Evolutionary conservation across 2,888 invertebrate genomes (phyloP), one percentile per base, ranked within the genome.

Genomic region (Norana najaformis): DNA sequence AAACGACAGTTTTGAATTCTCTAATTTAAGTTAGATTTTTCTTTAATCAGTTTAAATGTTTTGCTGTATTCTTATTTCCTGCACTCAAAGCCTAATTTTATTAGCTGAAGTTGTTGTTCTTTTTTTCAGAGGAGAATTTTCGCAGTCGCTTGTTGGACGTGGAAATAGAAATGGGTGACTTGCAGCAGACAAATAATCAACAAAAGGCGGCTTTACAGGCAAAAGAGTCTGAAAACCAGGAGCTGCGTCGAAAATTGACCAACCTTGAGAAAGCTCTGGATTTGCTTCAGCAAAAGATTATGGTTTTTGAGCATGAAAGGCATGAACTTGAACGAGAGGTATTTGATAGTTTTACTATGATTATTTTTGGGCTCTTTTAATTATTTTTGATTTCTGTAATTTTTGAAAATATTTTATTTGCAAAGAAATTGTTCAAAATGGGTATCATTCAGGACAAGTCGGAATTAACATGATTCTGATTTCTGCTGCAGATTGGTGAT

Each of bases 111-210:
- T 23, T 3, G 30, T 18, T 13, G 30, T 8, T 85, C 14, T 36
- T 8, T 8, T 35, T 34, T 92, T 0, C 93, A 95, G 95, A 93
- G 90, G 92, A 93, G 47, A 90, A 92, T 89, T 94, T 95, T 92
- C 93, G 95, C 13, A 91, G 93, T 14, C 90, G 92, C 53, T 91
- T 95, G 83, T 92, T 94, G 30, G 96, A 96, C 23, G 94, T 97
- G 89, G 97, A 98, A 93, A 96, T 96, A 91, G 93, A 94, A 89
- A 92, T 93, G 41, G 83, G n/a, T 34, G 89, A 89, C 5, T 89
- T 92, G 89, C 91, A 90, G 69, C 88, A 90, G 5, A 82, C 89
- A 30, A 69, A 91, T 16, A 83, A 37, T 20, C 91, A 93, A 47
- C 38, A 92, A 39, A 91, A 92, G 88, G 53, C 69, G 23, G 35